Evolutionary conservation across 2,113 vertebrate genomes (phyloP).

Genomic region (Gambusia holbrooki): DNA sequence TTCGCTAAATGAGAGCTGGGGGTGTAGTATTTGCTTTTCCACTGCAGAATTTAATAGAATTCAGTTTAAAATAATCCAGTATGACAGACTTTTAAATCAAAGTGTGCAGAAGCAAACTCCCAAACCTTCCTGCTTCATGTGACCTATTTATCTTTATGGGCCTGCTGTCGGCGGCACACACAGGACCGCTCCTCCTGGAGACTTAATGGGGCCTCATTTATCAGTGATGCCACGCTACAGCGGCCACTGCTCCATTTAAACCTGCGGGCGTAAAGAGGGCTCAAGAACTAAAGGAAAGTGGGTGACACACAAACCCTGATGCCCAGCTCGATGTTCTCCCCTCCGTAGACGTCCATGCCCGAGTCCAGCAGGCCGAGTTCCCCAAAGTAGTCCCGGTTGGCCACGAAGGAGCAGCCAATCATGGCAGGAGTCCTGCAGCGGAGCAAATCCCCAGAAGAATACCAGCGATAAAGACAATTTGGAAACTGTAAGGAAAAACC

Average conservation of each 20-base stretch:
- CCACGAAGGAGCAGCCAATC: constrained; percentile 98
- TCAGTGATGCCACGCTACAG: constrained; percentile 54
- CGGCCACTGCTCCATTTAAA: constrained; percentile 61
- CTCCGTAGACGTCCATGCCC: constrained; percentile 98
- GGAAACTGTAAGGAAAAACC: neutral
- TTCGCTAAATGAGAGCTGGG: neutral
- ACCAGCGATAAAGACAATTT: neutral
- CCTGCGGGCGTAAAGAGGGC: constrained; percentile 39
- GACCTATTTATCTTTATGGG: constrained; percentile 57
- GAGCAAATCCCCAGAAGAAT: neutral
- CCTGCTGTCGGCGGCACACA: constrained; percentile 39
- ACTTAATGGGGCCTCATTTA: constrained; percentile 67
- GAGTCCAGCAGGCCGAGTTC: constrained; percentile 94
- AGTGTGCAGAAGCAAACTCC: constrained; percentile 6
- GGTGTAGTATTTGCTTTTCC: neutral
- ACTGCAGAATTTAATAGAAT: neutral
- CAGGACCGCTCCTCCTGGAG: constrained; percentile 47
- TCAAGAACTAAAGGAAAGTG: constrained; percentile 39
- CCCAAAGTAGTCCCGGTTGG: constrained; percentile 91
- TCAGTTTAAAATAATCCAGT: neutral
- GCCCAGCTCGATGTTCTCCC: constrained; percentile 97
- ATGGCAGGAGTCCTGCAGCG: constrained; percentile 90
- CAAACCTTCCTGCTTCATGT: constrained; percentile 23
- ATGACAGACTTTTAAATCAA: constrained; percentile 4
- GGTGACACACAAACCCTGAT: constrained; percentile 90